These are phyloP conservation scores for Lasioglossum lativentre DNA, from an alignment of 2,888 invertebrate species.

Conservation along the genomic window DNA sequence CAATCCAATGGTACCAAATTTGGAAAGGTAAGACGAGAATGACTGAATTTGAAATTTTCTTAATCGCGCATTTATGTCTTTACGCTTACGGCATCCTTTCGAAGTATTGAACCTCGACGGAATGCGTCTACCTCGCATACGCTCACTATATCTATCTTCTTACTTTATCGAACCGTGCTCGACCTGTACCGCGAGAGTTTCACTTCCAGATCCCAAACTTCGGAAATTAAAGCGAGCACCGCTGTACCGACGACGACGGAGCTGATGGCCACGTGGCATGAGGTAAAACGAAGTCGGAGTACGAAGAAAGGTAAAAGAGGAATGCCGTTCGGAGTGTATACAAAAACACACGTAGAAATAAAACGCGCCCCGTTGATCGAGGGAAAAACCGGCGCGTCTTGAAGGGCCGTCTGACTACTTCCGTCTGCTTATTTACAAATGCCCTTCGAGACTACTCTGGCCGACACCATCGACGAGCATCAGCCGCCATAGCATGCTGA, in stretches of 20 bases:
- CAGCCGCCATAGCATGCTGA: constrained; percentile 16
- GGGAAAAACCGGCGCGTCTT: constrained; percentile 48
- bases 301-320: constrained; percentile 26
- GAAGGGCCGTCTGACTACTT: constrained; percentile 69
- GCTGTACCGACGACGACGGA: constrained; percentile 10
- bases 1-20: not conserved
- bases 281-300: constrained; percentile 61
- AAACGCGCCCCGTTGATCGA: constrained; percentile 49
- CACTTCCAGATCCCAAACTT: not conserved
- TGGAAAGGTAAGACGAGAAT: not conserved
- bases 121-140: not conserved
- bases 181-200: not conserved
- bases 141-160: not conserved
- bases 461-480: constrained; percentile 42
- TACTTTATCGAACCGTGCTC: not conserved
- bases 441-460: constrained; percentile 65
- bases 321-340: constrained; percentile 45
- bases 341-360: constrained; percentile 50
- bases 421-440: constrained; percentile 68
- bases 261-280: constrained; percentile 36
- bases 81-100: too few relatives aligned
- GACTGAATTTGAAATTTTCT: not conserved
- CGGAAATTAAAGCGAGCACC: not conserved
- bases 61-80: not conserved
- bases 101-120: too few relatives aligned